These are phyloP conservation scores for Hippopotamyrus pictus DNA, from an alignment of 2,797 vertebrate genomes.

Conservation along the genomic window DNA sequence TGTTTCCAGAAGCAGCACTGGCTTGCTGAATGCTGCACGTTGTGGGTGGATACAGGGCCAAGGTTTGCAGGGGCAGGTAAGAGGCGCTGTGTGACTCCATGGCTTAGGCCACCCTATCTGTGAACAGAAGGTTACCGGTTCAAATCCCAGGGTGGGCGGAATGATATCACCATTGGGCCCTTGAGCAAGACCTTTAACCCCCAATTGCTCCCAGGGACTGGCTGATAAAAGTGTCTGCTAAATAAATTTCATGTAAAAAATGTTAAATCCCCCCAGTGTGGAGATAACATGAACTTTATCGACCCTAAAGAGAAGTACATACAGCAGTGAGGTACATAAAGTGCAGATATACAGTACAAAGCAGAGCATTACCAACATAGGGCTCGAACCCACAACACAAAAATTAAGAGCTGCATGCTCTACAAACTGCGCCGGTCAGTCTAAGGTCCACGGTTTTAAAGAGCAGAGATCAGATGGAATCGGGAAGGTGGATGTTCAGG, in stretches of 20 bases:
- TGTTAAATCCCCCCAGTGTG: neutral
- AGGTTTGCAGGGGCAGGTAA: neutral
- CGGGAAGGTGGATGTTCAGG: neutral
- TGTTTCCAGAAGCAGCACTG: neutral
- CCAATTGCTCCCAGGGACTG: neutral
- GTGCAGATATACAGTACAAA: neutral
- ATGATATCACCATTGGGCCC: neutral
- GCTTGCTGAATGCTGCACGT: neutral
- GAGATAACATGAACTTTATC: neutral
- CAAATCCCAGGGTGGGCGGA: neutral
- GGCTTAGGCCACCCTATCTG: neutral
- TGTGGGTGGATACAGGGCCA: neutral
- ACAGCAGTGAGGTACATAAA: neutral
- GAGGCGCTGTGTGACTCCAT: neutral
- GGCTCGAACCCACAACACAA: neutral
- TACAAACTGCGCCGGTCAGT: neutral
- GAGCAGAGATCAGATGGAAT: neutral
- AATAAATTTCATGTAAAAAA: neutral
- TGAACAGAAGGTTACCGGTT: neutral
- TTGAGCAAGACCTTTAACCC: neutral
- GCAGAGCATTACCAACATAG: neutral
- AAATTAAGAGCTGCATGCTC: neutral
- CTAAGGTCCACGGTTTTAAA: neutral
- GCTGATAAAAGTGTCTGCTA: neutral
- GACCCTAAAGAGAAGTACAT: neutral